phyloP scores from a whole-genome alignment of 1,140 invertebrate species.

The Polypedilum pembai region DNA sequence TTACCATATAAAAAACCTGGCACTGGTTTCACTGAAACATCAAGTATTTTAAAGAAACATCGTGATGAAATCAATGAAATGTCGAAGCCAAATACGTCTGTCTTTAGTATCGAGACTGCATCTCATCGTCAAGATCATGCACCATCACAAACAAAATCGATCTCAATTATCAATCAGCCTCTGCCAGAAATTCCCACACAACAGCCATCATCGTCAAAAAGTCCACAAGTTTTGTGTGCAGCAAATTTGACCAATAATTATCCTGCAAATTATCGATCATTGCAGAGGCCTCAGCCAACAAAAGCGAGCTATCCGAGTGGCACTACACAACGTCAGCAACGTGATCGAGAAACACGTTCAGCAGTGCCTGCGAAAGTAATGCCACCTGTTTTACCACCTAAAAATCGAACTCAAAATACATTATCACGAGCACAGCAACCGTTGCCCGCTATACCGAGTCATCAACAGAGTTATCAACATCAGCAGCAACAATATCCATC shows the following conservation, averaged over 20 bases:
- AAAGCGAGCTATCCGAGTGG: slow-evolving; percentile 26
- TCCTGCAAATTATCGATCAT: slow-evolving; percentile 39
- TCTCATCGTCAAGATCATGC: neutral
- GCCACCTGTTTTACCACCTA: slow-evolving; percentile 41
- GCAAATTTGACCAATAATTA: slow-evolving; percentile 38
- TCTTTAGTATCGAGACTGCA: slow-evolving; percentile 40
- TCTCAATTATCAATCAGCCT: slow-evolving; percentile 42
- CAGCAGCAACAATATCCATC: slow-evolving; percentile 32
- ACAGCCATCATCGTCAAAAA: slow-evolving; percentile 40
- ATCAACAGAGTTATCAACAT: slow-evolving; percentile 35
- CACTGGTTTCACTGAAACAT: slow-evolving; percentile 26
- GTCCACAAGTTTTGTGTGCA: slow-evolving; percentile 39
- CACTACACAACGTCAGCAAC: slow-evolving; percentile 33
- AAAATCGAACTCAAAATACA: slow-evolving; percentile 41
- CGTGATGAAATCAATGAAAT: slow-evolving; percentile 15
- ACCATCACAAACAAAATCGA: neutral
- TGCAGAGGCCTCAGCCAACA: slow-evolving; percentile 37
- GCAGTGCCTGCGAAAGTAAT: slow-evolving; percentile 33
- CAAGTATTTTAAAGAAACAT: slow-evolving; percentile 27
- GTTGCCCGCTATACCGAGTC: slow-evolving; percentile 34
- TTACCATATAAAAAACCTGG: slow-evolving; percentile 33
- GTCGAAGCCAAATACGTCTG: slow-evolving; percentile 37
- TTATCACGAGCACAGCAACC: slow-evolving; percentile 34
- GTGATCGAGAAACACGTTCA: slow-evolving; percentile 25
- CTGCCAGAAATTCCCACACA: slow-evolving; percentile 40